These are phyloP conservation scores for Gymnogyps californianus DNA, from an alignment of 2,113 vertebrate genomes.

Conservation along the genomic window DNA sequence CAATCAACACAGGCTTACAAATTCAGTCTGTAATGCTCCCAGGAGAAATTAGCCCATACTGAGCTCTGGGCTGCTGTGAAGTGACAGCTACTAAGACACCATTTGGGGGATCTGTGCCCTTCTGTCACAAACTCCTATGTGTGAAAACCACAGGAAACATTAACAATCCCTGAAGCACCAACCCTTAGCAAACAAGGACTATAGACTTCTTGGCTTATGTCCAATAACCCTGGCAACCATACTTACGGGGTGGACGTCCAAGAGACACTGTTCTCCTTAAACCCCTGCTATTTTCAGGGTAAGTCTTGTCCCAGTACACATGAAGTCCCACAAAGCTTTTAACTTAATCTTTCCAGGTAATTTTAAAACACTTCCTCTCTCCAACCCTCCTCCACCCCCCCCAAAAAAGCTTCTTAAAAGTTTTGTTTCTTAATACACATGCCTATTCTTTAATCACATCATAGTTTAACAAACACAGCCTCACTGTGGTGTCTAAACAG, in stretches of 20 bases:
- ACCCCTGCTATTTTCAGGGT: background rate
- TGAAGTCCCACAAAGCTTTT: background rate
- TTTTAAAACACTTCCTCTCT: background rate
- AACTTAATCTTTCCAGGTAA: background rate
- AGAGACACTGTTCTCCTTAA: background rate
- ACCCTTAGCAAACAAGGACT: background rate
- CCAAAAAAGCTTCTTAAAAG: background rate
- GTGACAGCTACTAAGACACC: background rate
- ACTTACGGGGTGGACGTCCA: background rate
- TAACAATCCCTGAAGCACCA: background rate
- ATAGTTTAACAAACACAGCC: background rate
- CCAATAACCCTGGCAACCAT: background rate
- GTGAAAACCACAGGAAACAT: background rate
- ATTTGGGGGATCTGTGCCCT: background rate
- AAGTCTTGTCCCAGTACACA: background rate
- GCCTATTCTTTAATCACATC: background rate
- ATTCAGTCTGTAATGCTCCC: background rate
- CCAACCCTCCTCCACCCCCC: background rate
- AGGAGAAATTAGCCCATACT: background rate
- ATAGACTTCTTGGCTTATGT: background rate
- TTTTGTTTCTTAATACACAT: background rate
- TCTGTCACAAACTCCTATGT: background rate
- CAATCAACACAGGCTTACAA: background rate
- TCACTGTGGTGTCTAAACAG: background rate
- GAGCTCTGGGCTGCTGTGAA: background rate